phyloP scores from a whole-genome alignment of 1,140 invertebrate genomes.

The Pteromalus puparum region DNA sequence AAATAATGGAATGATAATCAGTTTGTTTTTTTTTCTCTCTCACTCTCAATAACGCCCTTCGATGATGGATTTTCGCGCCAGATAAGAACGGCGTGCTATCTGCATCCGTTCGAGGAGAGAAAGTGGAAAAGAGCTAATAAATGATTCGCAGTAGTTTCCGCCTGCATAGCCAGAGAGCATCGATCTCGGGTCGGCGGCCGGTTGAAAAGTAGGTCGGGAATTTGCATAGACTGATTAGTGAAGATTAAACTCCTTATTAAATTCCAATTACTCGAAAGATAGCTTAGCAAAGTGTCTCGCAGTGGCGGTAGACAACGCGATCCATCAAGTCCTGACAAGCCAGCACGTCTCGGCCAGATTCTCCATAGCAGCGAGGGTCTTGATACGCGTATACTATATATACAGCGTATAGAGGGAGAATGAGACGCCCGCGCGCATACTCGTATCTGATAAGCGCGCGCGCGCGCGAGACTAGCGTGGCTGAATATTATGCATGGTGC shows the following conservation, averaged over 20 bases:
- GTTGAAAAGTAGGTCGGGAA: slow-evolving; percentile 16
- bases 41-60: too few relatives aligned
- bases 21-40: too few relatives aligned
- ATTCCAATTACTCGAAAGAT: slow-evolving; percentile 65
- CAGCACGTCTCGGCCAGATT: slow-evolving; percentile 64
- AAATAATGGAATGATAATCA: neutral
- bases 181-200: neutral
- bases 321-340: slow-evolving; percentile 71
- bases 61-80: neutral
- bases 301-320: slow-evolving; percentile 58
- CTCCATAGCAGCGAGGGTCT: neutral
- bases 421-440: slow-evolving; percentile 1
- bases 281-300: slow-evolving; percentile 50
- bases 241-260: slow-evolving; percentile 68
- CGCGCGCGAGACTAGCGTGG: neutral
- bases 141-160: neutral
- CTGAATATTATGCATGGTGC: slow-evolving; percentile 68
- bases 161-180: neutral
- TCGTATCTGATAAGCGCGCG: slow-evolving; percentile 69
- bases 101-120: too few relatives aligned
- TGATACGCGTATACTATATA: too few relatives aligned
- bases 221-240: slow-evolving; percentile 45
- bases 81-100: neutral
- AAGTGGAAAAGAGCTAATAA: neutral
- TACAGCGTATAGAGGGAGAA: neutral